Conservation (phyloP, 23 tunicate species). For the Oikopleura albicans region DNA sequence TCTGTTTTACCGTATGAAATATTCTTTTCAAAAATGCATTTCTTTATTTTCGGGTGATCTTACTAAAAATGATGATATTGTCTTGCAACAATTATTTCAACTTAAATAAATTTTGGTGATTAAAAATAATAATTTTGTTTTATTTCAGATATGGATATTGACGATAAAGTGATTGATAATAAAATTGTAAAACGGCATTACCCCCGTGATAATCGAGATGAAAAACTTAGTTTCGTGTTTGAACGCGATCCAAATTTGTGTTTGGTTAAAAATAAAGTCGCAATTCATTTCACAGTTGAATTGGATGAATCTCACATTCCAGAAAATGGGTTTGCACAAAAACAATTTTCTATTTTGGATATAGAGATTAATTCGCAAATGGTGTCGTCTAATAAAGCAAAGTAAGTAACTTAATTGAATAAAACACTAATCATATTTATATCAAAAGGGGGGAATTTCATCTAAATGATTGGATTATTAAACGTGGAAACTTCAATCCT, state of each 20-base stretch:
- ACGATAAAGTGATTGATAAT: not conserved
- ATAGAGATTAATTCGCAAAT: not conserved
- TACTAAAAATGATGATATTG: not conserved
- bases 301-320: not conserved
- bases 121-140: too few relatives aligned
- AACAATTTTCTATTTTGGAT: not conserved
- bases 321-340: not conserved
- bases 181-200: conserved; percentile 1
- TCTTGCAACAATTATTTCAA: not conserved
- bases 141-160: not conserved
- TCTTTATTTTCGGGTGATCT: not conserved
- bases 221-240: not conserved
- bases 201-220: not conserved
- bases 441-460: not conserved
- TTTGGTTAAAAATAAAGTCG: not conserved
- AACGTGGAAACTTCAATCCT: not conserved
- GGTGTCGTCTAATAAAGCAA: not conserved
- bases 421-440: not conserved
- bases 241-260: not conserved
- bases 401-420: not conserved
- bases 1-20: not conserved
- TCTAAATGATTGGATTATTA: not conserved
- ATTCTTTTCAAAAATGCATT: not conserved
- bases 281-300: not conserved
- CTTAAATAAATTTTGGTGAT: too few relatives aligned